Base-by-base conservation (phyloP, 1,140 invertebrate species). In the Sinella curviseta region DNA sequence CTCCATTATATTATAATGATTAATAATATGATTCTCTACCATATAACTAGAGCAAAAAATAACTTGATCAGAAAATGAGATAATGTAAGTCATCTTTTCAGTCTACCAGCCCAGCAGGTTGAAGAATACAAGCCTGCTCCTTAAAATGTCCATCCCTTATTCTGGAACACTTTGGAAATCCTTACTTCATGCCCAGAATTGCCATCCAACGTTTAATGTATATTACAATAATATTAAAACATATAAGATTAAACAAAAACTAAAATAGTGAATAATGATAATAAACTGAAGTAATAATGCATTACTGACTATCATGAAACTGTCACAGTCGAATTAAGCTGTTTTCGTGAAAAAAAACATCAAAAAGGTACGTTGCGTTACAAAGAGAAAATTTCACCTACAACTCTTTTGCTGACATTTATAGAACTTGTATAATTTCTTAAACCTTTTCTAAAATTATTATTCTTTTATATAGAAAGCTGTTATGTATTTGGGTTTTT, bases 261-360 rank as follows among this genome's bases (percentile, higher is more conserved):
- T 12, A 48, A 48, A 48, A 48, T 12, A 48, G 20, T 48, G 8
- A 65, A 65, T 14, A 26, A 33, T 70, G 8, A 70, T 14, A 26
- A 33, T 70, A 31, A 70, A 70, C 8, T 30, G 1, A 70, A 70
- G 26, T 48, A 60, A 60, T 33, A 70, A 70, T 70, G 65, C 65
- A 70, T 70, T 70, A 70, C 65, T 70, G 65, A 70, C 65, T 70
- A 70, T 70, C n/a, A 70, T 70, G 65, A 70, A 70, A 70, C 65
- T 70, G 65, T 70, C 65, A 70, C 65, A 70, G 65, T 70, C 65
- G 31, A 70, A 70, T 70, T 70, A 70, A 70, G 65, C 65, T 70
- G 65, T 70, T 70, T 70, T 33, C 65, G 31, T 4, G 16, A 65
- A 65, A 65, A 65, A 16, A 14, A 48, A 12, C 20, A 48, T 17